Base-by-base conservation (phyloP, 2,797 vertebrate genomes). In the Prionace glauca region DNA sequence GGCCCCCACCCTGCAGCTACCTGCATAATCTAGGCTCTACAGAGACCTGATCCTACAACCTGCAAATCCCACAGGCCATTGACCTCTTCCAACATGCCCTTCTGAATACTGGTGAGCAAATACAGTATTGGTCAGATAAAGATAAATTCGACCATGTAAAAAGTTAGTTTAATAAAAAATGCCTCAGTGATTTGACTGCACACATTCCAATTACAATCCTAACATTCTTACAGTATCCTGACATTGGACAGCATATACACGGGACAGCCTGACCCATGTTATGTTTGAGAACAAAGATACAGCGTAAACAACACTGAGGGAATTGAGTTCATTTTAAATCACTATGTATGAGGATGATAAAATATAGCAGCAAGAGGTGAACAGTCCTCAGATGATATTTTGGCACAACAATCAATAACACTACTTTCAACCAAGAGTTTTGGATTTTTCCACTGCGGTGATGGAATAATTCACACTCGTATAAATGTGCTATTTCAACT, bases 301-400 rank as follows among this genome's bases (percentile, higher is more conserved):
- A 29, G 69, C 26, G 2, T 94, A 94, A 95, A 14, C 45, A 95
- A 74, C 29, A 29, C 71, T 50, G 45, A 74, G 93, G 45, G 26
- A 32, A 95, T 95, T 74, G 41, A 95, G 26, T 95, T 72, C 12
- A 32, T 29, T 95, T 74, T 77, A 56, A 95, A 74, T 77, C 93
- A 56, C 29, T 74, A 29, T 32, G 45, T 24, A 29, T 95, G 16
- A 12, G 72, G 20, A 2, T 56, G 93, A 14, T 56, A 74, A 56
- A 93, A 56, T 32, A 29, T 0, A n/a, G 32, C 69, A 50, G 29
- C 26, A 74, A 74, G 41, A 94, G 5, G 22, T 36, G 24, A 72
- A 29, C 7, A 24, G 1, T 18, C 36, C 67, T 41, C 32, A 45
- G 29, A 32, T 69, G 71, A 26, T 45, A 50, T 32, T 26, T 29